phyloP scores from a whole-genome alignment of 2,888 invertebrate species.

The Tipula helvola region DNA sequence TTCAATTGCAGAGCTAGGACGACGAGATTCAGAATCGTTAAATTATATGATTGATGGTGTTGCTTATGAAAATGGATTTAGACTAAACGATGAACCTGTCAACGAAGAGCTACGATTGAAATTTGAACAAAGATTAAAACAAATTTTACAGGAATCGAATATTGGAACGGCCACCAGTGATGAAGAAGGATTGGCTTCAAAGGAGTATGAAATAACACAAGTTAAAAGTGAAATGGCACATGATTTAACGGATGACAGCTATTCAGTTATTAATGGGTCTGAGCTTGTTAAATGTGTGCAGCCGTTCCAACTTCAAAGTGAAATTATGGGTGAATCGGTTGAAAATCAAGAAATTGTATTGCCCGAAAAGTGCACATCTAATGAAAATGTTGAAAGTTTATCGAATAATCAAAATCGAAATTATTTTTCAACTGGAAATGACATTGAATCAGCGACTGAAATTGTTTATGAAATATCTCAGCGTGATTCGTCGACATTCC shows the following conservation, averaged over 20 bases:
- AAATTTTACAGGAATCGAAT: slow-evolving; percentile 13
- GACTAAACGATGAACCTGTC: slow-evolving; percentile 16
- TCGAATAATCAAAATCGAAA: slow-evolving; percentile 17
- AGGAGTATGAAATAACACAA: neutral
- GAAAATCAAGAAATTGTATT: slow-evolving; percentile 26
- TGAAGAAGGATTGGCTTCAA: neutral
- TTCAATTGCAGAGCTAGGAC: slow-evolving; percentile 22
- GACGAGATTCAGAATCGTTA: slow-evolving; percentile 20
- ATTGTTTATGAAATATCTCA: neutral
- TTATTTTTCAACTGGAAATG: neutral
- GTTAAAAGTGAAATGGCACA: neutral
- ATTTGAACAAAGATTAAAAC: slow-evolving; percentile 10
- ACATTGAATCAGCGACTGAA: neutral
- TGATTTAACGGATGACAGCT: neutral
- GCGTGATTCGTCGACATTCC: slow-evolving; percentile 20
- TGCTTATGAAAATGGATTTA: slow-evolving; percentile 29
- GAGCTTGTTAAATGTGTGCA: neutral
- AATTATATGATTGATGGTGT: slow-evolving; percentile 33
- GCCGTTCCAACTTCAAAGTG: neutral
- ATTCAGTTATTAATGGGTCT: neutral
- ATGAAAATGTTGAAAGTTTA: slow-evolving; percentile 11
- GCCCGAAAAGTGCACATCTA: slow-evolving; percentile 19
- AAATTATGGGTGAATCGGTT: slow-evolving; percentile 16
- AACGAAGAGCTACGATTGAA: slow-evolving; percentile 12
- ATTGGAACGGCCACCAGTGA: neutral